Evolutionary conservation across 2,797 vertebrate genomes (phyloP).

Genomic region (Nyctalus aviator): DNA sequence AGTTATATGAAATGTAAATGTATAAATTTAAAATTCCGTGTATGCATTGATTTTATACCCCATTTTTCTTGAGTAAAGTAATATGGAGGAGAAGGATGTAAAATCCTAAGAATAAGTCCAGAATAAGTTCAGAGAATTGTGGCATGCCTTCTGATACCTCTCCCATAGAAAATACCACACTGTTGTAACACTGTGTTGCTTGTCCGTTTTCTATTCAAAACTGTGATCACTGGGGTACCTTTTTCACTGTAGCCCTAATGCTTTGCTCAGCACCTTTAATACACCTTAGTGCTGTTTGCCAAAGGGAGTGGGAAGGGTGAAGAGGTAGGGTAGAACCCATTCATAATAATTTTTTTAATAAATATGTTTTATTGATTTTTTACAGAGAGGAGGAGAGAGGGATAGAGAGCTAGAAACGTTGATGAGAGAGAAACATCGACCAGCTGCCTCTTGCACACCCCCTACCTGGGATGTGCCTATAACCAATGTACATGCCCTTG

Average conservation of each 20-base stretch:
- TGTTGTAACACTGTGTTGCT: neutral
- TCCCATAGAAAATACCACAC: neutral
- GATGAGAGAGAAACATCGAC: no score
- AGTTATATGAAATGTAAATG: neutral
- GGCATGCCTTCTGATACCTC: neutral
- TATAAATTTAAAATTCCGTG: neutral
- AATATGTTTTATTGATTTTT: no score
- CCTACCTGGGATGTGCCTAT: no score
- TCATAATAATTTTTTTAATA: no score
- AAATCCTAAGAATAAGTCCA: neutral
- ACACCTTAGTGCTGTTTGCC: neutral
- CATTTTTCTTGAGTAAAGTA: neutral
- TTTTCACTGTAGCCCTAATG: neutral
- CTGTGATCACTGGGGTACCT: neutral
- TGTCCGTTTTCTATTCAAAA: neutral
- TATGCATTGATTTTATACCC: neutral
- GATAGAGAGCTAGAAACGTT: no score
- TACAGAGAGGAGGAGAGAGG: no score
- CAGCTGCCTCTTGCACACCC: no score
- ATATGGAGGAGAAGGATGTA: neutral
- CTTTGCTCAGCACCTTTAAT: neutral
- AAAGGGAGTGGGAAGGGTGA: neutral
- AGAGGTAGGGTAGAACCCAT: neutral
- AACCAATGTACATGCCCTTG: no score
- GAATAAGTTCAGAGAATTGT: neutral